A percentile compares a stretch with the other conserved stretches of the same genome.
These are phyloP conservation scores for Platysternon megacephalum DNA, from an alignment of 2,113 vertebrate genomes.

Conservation along the genomic window DNA sequence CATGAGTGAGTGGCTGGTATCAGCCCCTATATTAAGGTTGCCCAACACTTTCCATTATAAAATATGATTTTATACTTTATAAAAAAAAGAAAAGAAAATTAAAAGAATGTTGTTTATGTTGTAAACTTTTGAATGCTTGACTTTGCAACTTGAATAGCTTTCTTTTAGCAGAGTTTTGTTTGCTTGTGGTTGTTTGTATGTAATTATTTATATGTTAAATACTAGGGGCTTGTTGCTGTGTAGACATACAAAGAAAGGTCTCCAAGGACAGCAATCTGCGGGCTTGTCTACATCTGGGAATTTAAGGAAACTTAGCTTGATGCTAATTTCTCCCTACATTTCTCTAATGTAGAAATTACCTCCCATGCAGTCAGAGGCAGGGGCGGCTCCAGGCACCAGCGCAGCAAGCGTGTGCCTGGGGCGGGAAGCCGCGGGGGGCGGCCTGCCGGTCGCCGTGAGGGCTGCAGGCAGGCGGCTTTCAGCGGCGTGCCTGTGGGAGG, in stretches of 20 bases:
- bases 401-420: no score
- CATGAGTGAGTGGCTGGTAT: neutral
- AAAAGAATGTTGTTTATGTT: no score
- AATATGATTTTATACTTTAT: neutral
- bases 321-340: neutral
- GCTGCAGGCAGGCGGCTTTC: no score
- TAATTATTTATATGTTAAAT: neutral
- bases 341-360: neutral
- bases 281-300: neutral
- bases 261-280: neutral
- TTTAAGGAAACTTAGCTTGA: neutral
- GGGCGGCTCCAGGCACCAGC: no score
- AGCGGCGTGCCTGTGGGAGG: no score
- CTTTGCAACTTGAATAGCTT: neutral
- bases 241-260: neutral
- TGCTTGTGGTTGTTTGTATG: neutral
- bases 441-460: no score
- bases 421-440: no score
- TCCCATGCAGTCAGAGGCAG: neutral
- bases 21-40: neutral
- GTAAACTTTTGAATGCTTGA: neutral
- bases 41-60: neutral
- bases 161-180: neutral
- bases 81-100: no score
- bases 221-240: neutral